Evolutionary conservation across 2,797 vertebrate species (phyloP), one percentile per base, ranked within the genome.

Genomic region (Orestias chungarensis): DNA sequence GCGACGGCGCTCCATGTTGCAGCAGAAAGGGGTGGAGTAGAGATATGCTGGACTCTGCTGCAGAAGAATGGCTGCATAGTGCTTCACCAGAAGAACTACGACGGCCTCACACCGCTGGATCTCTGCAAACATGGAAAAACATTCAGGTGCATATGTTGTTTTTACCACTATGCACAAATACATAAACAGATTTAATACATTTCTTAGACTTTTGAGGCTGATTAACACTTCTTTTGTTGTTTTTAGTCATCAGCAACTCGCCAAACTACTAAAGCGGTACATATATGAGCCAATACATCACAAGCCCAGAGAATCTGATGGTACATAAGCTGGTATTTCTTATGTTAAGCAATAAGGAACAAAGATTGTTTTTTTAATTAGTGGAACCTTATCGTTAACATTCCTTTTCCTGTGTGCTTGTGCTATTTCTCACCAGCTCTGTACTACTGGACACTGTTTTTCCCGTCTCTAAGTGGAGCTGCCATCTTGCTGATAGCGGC

Each of bases 1-100:
- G 92, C 88, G 40, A 94, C 94, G 31, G 91, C 94, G 12, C 88
- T 95, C 72, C 95, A 96, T 0, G 88, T 95, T 20, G 95, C 95
- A 66, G 94, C 95, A 75, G 94, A 95, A 83, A 87, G 91, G 69
- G 95, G 95, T 0, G 88, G 86, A 18, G 84, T 93, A 33, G 93
- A 95, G 83, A 91, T 95, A 66, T 93, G 94, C 84, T 95, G 95
- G 95, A 86, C 91, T 6, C 85, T 96, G 78, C 87, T 95, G 88
- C 93, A 93, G 89, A 92, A 76, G 49, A 81, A 88, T 2, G 93
- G 93, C 1, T 91, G 93, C 84, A 73, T 87, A 59, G 84, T 93
- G 71, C 92, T 96, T 77, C 91, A 93, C 79, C 71, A 89, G 80
- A 94, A 87, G 84, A 94, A 91, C 86, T 85, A 93, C 82, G 87